Evolutionary conservation across 1,140 invertebrate genomes (phyloP).

Genomic region (Lycorma delicatula): DNA sequence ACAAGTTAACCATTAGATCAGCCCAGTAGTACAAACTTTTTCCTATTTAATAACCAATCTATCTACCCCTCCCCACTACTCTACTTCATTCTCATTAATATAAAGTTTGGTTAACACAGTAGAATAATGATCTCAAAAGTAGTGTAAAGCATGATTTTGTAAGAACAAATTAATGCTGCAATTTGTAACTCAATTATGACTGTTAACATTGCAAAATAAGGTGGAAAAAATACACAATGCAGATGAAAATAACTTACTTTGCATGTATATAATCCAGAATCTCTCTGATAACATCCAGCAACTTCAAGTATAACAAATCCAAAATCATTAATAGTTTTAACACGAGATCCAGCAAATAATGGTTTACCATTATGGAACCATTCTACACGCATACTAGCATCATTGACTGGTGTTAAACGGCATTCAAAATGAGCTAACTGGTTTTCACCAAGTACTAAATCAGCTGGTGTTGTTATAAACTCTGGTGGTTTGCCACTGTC

Average conservation of each 20-base stretch:
- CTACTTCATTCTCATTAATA: no score
- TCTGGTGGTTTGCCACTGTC: constrained; percentile 84
- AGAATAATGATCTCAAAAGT: no score
- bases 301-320: constrained; percentile 90
- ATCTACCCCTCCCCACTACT: no score
- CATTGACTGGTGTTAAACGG: constrained; percentile 78
- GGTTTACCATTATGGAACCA: constrained; percentile 96
- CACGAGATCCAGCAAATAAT: constrained; percentile 72
- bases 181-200: no score
- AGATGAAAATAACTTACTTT: constrained; percentile 50
- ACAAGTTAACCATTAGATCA: no score
- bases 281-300: constrained; percentile 75
- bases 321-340: constrained; percentile 89
- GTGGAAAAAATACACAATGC: no score
- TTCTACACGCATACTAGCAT: constrained; percentile 87
- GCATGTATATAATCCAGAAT: constrained; percentile 83
- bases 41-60: no score
- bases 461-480: constrained; percentile 80
- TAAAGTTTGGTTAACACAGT: no score
- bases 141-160: no score
- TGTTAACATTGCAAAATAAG: no score
- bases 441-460: constrained; percentile 79
- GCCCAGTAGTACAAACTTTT: no score
- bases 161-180: no score
- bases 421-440: constrained; percentile 89